Conservation (phyloP, 2,113 vertebrate species). For the Aphelocoma coerulescens region DNA sequence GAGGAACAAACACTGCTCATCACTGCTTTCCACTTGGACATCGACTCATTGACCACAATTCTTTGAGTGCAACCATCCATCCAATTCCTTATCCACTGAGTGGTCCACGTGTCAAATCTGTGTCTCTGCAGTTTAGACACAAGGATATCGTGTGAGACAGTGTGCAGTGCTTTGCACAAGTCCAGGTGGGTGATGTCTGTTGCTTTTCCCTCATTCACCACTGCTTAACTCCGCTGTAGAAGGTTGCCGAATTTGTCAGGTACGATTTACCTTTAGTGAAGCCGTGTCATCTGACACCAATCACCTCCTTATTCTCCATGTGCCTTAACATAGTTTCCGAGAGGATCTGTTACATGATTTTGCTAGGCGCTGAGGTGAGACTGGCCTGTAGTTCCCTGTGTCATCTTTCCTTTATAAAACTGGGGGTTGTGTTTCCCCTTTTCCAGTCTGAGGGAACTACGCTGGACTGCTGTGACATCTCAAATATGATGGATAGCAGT, state of each 20-base stretch:
- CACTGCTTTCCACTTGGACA: neutral
- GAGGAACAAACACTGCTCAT: neutral
- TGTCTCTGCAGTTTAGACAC: neutral
- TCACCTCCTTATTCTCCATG: neutral
- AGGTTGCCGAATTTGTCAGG: rapidly evolving
- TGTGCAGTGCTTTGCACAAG: neutral
- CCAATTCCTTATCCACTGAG: neutral
- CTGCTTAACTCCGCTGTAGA: neutral
- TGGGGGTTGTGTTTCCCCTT: neutral
- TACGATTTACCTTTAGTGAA: neutral
- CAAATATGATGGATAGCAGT: neutral
- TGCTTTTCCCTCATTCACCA: neutral
- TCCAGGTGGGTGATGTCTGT: neutral
- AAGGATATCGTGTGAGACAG: neutral
- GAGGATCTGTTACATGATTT: neutral
- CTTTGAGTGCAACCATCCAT: neutral
- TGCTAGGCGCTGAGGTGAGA: neutral
- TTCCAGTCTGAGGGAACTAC: neutral
- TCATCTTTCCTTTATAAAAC: neutral
- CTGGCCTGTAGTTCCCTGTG: neutral
- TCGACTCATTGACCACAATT: neutral
- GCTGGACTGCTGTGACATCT: neutral
- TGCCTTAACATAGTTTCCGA: neutral
- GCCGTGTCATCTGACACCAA: neutral
- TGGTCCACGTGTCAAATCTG: neutral